Evolutionary conservation across 1,140 invertebrate genomes (phyloP).

Genomic region (Drepana arcuata): DNA sequence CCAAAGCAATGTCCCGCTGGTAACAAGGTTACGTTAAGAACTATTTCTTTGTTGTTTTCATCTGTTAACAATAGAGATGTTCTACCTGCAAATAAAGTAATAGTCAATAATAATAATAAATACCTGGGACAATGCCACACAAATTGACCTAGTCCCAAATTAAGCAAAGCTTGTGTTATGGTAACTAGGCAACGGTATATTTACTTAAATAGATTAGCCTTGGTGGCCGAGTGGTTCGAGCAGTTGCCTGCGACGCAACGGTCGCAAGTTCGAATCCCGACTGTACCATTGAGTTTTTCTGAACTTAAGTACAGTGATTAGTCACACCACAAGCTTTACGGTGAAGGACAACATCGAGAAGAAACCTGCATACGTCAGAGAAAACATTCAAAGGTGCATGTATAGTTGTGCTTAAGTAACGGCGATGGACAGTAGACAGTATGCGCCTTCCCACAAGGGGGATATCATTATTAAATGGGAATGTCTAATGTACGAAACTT

Average conservation of each 20-base stretch:
- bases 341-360: neutral
- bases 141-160: neutral
- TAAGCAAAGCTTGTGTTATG: neutral
- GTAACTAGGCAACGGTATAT: neutral
- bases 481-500: neutral
- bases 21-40: conserved; percentile 73
- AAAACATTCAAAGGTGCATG: neutral
- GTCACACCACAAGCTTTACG: too few relatives aligned
- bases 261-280: too few relatives aligned
- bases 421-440: too few relatives aligned
- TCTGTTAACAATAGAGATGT: conserved; percentile 21
- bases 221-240: too few relatives aligned
- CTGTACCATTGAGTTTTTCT: too few relatives aligned
- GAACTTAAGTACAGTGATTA: too few relatives aligned
- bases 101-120: too few relatives aligned
- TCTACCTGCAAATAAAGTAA: conserved; percentile 42
- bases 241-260: too few relatives aligned
- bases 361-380: neutral
- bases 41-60: conserved; percentile 6
- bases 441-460: too few relatives aligned
- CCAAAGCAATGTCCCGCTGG: conserved; percentile 82
- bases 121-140: neutral
- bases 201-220: neutral
- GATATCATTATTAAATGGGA: too few relatives aligned
- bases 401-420: too few relatives aligned